Conservation (phyloP, 2,888 invertebrate genomes). For the Standfussiana lucernea region DNA sequence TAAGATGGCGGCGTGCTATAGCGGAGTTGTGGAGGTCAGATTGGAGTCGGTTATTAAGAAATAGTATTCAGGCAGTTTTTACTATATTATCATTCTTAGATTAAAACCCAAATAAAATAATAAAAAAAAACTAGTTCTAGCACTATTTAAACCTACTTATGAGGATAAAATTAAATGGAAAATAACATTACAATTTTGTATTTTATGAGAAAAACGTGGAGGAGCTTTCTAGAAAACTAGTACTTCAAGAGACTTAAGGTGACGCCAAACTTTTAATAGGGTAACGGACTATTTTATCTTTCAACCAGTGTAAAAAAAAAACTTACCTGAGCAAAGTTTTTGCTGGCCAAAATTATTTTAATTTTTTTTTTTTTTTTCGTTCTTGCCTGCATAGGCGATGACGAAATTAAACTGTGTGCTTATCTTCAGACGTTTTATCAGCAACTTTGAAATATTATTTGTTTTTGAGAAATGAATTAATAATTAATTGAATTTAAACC, state of each 20-base stretch:
- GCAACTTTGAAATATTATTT: not conserved
- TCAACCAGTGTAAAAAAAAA: too few relatives aligned
- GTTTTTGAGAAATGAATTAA: too few relatives aligned
- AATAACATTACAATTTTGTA: not conserved
- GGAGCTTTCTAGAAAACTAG: not conserved
- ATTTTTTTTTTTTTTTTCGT: too few relatives aligned
- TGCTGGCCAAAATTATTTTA: not conserved
- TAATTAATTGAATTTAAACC: not conserved
- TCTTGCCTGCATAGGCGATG: too few relatives aligned
- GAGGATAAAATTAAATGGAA: not conserved
- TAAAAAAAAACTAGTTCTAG: not conserved
- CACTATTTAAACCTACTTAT: not conserved
- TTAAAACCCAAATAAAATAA: not conserved
- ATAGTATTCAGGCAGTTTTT: not conserved
- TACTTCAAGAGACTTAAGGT: not conserved
- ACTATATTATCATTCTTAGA: not conserved
- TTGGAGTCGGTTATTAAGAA: not conserved
- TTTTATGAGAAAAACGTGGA: not conserved
- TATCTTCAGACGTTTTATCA: too few relatives aligned
- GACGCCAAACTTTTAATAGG: constrained; percentile 3
- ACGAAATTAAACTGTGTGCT: not conserved
- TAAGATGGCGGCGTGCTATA: not conserved
- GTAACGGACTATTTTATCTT: not conserved
- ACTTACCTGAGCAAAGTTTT: not conserved
- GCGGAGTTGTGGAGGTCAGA: too few relatives aligned